Base-by-base conservation (phyloP, 1,140 invertebrate genomes). In the Callitettix versicolor region DNA sequence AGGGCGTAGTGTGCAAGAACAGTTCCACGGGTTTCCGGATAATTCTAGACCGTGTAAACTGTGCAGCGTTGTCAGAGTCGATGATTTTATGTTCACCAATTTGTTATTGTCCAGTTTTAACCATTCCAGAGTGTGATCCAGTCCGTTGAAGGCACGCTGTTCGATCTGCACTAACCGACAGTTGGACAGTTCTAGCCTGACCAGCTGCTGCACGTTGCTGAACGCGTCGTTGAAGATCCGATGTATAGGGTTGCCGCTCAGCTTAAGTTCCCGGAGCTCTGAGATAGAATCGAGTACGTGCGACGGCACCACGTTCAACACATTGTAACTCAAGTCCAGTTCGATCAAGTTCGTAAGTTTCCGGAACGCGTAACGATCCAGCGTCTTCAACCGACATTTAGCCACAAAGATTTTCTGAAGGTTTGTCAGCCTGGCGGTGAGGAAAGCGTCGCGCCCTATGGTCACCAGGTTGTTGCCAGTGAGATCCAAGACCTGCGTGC, bases 11-110 rank as follows among this genome's bases (percentile, higher is more conserved):
- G 74, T 71, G 67, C 88, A 91, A 30, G 84, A 81, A 67, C 87
- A 91, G 65, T 88, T 82, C 87, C 86, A 90, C 0, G 82, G 84
- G 68, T 91, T 91, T 30, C 76, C 76, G 14, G 83, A 77, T 22
- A 90, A 66, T 61, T 87, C 83, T 42, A 91, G 67, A 9, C 81
- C 85, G 60, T 87, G 83, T 21, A 91, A 69, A 56, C 77, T 80
- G 41, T 78, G 68, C 9, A 91, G 67, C 2, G 77, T 76, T 5
- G 78, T 79, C 18, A 91, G 71, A 12, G 81, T 79, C 26, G 73
- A 69, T 1, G 83, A 75, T 47, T 76, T 69, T 2, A 90, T 71
- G 46, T 81, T 76, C 33, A 75, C 73, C 33, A 91, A 62, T 60
- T 75, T 75, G 67, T 91, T 91, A 33, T 79, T 78, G 63, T 87